Percentiles rank a stretch among this genome's conserved stretches.
Evolutionary conservation across 2,113 vertebrate species (phyloP).

Genomic region (Chitala chitala): DNA sequence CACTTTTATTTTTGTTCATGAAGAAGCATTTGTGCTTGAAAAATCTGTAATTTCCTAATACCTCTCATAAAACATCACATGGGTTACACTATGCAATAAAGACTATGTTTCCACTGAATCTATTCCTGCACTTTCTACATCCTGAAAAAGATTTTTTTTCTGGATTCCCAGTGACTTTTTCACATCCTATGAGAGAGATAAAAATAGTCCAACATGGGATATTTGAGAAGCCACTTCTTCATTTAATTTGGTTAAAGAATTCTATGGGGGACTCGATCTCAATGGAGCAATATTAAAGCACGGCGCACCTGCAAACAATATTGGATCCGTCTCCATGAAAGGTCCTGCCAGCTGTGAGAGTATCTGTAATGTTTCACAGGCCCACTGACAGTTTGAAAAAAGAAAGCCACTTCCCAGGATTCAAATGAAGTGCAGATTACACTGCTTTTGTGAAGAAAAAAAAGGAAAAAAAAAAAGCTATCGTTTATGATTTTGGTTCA

Average conservation of each 20-base stretch:
- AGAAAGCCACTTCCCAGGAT: background rate
- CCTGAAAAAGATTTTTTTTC: background rate
- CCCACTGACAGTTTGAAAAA: background rate
- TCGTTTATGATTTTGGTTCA: slow-evolving; percentile 16
- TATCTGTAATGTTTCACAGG: slow-evolving; percentile 22
- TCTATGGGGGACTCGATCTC: background rate
- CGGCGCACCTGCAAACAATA: slow-evolving; percentile 20
- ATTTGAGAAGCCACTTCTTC: slow-evolving; percentile 1
- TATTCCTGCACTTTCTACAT: background rate
- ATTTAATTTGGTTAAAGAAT: background rate
- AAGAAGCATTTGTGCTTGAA: slow-evolving; percentile 2
- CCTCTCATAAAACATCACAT: slow-evolving; percentile 4
- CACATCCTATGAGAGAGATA: background rate
- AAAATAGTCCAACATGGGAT: background rate
- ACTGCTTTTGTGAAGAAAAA: background rate
- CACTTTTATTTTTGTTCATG: slow-evolving; percentile 2
- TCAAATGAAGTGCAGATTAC: slow-evolving; percentile 16
- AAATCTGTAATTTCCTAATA: background rate
- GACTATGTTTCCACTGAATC: slow-evolving; percentile 4
- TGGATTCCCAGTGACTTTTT: background rate
- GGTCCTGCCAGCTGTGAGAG: slow-evolving; percentile 18
- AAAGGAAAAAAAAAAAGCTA: too few relatives aligned
- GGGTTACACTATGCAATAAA: background rate
- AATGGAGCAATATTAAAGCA: slow-evolving; percentile 12
- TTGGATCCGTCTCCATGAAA: slow-evolving; percentile 10